Base-by-base conservation (phyloP, 1,140 invertebrate genomes). In the Ceratoteleas bidentatus region DNA sequence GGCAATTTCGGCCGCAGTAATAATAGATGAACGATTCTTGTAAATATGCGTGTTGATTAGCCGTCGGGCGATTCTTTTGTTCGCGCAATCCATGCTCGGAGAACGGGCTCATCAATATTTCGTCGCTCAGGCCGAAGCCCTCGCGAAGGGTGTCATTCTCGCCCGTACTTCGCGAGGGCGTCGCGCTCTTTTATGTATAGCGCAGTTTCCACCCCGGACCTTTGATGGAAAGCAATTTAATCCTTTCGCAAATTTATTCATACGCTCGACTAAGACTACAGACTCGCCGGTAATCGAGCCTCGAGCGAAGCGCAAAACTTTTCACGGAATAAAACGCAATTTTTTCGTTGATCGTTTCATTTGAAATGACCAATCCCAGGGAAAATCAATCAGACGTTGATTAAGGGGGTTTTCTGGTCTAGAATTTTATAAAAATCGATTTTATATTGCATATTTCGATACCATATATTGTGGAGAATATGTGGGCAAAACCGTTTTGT, bases 51-150 rank as follows among this genome's bases (percentile, higher is more conserved):
- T 62, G 68, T 69, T 77, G 50, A 68, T 75, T 77, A 68, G 47
- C 40, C 11, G 47, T 68, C 62, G 50, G 24, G 69, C 56, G 57
- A 70, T 58, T 65, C 74, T 78, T 70, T 78, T 78, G 74, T 78
- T 70, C 64, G 13, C 3, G 43, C 43, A 43, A 65, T 64, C 50
- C 65, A 52, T 52, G 53, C 16, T 61, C 49, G 33, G 52, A 65
- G 47, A 70, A 81, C 65, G 65, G 70, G 78, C 65, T 76, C 73
- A 81, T 81, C 56, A 76, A 81, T 76, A 81, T 81, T 81, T 81
- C 68, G 72, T 72, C 66, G 61, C 66, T 34, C 38, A 50, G 62
- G 40, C 75, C 65, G 66, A 24, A 76, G 38, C 79, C 79, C 73
- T 72, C 73, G 24, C n/a, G 54, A 72, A 75, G 38, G 60, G 40